Evolutionary conservation across 1,140 invertebrate genomes (phyloP).

Genomic region (Eumaeus atala): DNA sequence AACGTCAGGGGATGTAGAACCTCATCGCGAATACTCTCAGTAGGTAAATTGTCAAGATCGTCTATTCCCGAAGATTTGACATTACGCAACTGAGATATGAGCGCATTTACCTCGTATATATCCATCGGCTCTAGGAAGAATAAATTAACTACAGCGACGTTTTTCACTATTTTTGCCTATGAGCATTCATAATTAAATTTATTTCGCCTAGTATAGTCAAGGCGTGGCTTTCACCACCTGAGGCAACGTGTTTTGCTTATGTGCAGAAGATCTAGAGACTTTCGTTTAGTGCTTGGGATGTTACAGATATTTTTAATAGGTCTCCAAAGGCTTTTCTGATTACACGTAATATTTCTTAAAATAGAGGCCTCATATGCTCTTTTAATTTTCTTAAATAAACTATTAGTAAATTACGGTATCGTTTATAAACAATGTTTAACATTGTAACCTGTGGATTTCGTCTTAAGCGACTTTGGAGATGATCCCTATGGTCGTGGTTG

Average conservation of each 20-base stretch:
- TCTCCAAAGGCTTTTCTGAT: not conserved
- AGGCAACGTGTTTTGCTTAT: not conserved
- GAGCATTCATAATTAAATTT: not conserved
- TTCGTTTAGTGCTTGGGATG: not conserved
- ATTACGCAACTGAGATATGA: not conserved
- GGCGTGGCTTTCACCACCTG: not conserved
- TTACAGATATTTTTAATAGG: not conserved
- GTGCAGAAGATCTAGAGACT: not conserved
- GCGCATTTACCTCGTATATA: not conserved
- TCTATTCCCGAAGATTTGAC: slow-evolving; percentile 1
- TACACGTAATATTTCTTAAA: not conserved
- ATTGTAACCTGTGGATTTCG: not conserved
- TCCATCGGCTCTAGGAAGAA: not conserved
- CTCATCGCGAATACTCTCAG: too few relatives aligned
- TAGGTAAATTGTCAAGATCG: not conserved
- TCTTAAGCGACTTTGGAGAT: not conserved
- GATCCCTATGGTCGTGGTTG: not conserved
- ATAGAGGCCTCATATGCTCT: not conserved
- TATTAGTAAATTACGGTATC: not conserved
- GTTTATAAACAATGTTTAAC: not conserved
- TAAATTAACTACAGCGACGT: not conserved
- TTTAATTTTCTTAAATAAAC: not conserved
- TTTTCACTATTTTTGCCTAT: not conserved
- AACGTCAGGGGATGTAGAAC: slow-evolving; percentile 8
- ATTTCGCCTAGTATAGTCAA: not conserved